phyloP scores from a whole-genome alignment of 2,797 vertebrate genomes.

The Hybognathus amarus region DNA sequence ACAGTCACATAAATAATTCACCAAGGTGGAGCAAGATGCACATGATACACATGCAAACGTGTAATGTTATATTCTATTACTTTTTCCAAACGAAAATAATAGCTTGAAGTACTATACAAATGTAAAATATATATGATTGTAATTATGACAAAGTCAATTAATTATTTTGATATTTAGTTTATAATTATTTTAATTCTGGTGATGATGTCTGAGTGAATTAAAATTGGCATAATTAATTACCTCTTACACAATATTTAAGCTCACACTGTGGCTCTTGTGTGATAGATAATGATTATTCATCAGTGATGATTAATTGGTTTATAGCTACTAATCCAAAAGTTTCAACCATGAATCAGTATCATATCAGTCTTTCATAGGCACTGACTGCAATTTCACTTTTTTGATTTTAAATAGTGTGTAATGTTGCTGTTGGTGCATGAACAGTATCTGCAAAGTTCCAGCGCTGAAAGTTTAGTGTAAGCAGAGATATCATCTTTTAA shows the following conservation, averaged over 20 bases:
- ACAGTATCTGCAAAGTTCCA: too few relatives aligned
- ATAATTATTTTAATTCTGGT: conserved; percentile 47
- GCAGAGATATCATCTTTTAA: too few relatives aligned
- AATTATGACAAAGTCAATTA: conserved; percentile 41
- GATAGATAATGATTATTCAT: neutral
- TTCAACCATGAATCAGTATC: neutral
- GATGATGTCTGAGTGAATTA: conserved; percentile 36
- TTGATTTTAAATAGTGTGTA: too few relatives aligned
- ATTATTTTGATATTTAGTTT: conserved; percentile 27
- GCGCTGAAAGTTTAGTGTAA: too few relatives aligned
- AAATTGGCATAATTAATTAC: conserved; percentile 41
- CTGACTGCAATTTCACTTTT: too few relatives aligned
- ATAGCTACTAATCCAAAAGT: conserved; percentile 1
- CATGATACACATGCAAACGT: conserved; percentile 38
- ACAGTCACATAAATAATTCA: conserved; percentile 54
- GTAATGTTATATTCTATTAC: conserved; percentile 43
- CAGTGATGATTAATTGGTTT: conserved; percentile 18
- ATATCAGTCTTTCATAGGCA: neutral
- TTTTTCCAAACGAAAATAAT: neutral
- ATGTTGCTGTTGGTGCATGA: too few relatives aligned
- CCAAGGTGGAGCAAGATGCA: conserved; percentile 30
- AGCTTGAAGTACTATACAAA: conserved; percentile 12
- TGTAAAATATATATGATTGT: conserved; percentile 34
- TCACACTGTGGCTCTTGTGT: conserved; percentile 5
- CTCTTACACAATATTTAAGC: conserved; percentile 17